A percentile compares a stretch with the other conserved stretches of the same genome.
These are phyloP conservation scores for Bufo gargarizans DNA, from an alignment of 2,113 vertebrate genomes.

Conservation along the genomic window DNA sequence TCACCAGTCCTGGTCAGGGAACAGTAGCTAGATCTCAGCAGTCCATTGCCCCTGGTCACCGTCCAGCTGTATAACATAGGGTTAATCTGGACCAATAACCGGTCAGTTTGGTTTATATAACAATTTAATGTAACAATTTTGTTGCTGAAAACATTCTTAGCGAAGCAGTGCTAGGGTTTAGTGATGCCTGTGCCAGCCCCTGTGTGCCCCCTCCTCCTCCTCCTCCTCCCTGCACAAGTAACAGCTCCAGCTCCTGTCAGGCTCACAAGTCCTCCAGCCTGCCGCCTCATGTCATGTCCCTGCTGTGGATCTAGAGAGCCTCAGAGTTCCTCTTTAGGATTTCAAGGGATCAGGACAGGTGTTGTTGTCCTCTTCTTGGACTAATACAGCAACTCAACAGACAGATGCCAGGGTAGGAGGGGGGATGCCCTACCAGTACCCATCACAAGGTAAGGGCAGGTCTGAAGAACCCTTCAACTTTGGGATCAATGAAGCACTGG, in stretches of 20 bases:
- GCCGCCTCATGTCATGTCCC: neutral
- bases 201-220: constrained; percentile 29
- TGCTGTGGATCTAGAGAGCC: neutral
- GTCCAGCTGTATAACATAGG: neutral
- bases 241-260: constrained; percentile 22
- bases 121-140: neutral
- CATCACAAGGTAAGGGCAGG: constrained; percentile 29
- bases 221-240: constrained; percentile 17
- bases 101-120: neutral
- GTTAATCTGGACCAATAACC: neutral
- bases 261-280: neutral
- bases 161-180: constrained; percentile 32
- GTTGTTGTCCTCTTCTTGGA: constrained; percentile 15
- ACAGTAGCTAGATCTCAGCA: neutral
- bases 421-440: neutral
- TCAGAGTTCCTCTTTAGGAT: neutral
- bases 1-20: neutral
- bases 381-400: neutral
- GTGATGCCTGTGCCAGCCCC: constrained; percentile 32
- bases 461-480: neutral
- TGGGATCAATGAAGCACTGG: neutral
- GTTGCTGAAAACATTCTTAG: neutral
- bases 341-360: neutral
- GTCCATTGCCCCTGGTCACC: neutral
- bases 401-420: constrained; percentile 38